Conservation (phyloP, 2,797 vertebrate species). For the Poeciliopsis presidionis region DNA sequence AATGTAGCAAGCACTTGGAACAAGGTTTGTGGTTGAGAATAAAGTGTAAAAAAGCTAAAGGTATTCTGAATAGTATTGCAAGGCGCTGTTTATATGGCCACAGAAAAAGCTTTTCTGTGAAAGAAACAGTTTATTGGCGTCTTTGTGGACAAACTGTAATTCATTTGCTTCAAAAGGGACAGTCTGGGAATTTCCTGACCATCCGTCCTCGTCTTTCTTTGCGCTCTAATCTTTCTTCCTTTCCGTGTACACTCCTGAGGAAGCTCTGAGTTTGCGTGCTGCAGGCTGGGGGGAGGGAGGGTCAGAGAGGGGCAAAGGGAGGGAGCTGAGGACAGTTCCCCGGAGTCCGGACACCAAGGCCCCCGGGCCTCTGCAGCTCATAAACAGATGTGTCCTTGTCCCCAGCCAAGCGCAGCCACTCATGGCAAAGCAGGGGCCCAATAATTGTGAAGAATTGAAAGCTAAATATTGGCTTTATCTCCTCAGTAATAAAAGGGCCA, state of each 20-base stretch:
- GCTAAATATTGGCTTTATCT: slow-evolving; percentile 86
- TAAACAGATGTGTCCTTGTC: slow-evolving; percentile 84
- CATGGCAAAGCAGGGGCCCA: slow-evolving; percentile 79
- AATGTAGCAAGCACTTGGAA: not conserved
- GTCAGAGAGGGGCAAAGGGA: not conserved
- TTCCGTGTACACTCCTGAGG: slow-evolving; percentile 45
- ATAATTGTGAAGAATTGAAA: slow-evolving; percentile 86
- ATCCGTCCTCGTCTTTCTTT: slow-evolving; percentile 29
- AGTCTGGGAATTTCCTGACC: slow-evolving; percentile 15
- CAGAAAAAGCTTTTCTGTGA: not conserved
- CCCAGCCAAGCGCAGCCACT: slow-evolving; percentile 80
- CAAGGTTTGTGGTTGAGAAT: not conserved
- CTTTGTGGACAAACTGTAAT: slow-evolving; percentile 21
- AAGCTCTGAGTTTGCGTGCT: slow-evolving; percentile 49
- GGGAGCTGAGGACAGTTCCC: slow-evolving; percentile 77
- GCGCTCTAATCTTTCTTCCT: slow-evolving; percentile 53
- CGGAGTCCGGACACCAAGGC: slow-evolving; percentile 74
- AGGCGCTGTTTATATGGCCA: not conserved
- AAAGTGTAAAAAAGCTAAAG: not conserved
- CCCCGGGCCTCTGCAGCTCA: slow-evolving; percentile 72
- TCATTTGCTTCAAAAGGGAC: slow-evolving; percentile 9
- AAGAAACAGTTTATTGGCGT: not conserved
- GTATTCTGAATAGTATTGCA: not conserved
- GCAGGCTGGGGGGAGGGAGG: slow-evolving; percentile 18
- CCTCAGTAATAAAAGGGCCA: slow-evolving; percentile 86